phyloP scores from a whole-genome alignment of 2,797 vertebrate species.

The Sebastes wilsoni region DNA sequence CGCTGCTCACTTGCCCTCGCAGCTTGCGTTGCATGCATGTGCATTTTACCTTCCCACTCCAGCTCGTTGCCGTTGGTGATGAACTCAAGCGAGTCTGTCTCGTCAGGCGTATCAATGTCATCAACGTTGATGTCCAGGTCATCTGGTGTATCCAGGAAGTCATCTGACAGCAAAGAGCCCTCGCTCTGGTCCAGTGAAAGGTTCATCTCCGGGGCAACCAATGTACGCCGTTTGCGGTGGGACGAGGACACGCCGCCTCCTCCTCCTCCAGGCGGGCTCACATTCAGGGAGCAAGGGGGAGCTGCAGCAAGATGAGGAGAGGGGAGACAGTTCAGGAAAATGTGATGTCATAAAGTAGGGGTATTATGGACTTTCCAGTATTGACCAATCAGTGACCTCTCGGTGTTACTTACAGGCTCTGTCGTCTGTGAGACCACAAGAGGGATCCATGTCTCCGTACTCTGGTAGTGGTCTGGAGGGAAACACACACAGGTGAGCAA shows the following conservation, averaged over 20 bases:
- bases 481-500: constrained; percentile 7
- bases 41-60: constrained; percentile 92
- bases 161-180: constrained; percentile 93
- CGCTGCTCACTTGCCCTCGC: too few relatives aligned
- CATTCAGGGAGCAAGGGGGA: constrained; percentile 87
- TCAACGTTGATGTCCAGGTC: constrained; percentile 98
- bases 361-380: neutral
- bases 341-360: neutral
- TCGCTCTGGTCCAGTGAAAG: constrained; percentile 97
- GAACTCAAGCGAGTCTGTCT: constrained; percentile 96
- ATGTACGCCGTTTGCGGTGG: constrained; percentile 89
- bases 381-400: neutral
- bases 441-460: constrained; percentile 89
- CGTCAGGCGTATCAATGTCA: constrained; percentile 95
- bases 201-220: constrained; percentile 96
- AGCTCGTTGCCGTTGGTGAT: constrained; percentile 93
- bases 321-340: neutral
- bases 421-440: constrained; percentile 86
- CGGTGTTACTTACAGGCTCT: constrained; percentile 85
- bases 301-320: constrained; percentile 72
- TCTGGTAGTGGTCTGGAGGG: constrained; percentile 88
- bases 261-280: constrained; percentile 75
- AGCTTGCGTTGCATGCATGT: neutral
- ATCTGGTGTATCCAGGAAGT: constrained; percentile 94
- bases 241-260: constrained; percentile 70